Evolutionary conservation across 1,140 invertebrate species (phyloP).

Genomic region (Neuroterus valhalla): DNA sequence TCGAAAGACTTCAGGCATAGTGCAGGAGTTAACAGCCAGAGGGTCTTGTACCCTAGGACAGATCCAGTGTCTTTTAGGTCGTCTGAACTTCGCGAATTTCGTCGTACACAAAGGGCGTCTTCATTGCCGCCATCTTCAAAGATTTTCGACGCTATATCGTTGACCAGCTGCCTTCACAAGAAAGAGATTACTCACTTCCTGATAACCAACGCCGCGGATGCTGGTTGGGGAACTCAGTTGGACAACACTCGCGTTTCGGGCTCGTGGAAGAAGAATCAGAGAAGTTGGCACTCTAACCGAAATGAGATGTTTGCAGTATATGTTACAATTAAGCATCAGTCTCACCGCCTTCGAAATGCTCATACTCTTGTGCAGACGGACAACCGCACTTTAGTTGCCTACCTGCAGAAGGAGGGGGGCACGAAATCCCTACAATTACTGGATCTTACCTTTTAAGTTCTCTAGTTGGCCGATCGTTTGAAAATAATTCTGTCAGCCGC

Average conservation of each 20-base stretch:
- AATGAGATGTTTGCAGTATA: constrained; percentile 51
- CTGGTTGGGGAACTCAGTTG: constrained; percentile 43
- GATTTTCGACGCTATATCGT: constrained; percentile 5
- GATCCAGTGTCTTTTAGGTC: too few relatives aligned
- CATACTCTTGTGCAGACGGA: constrained; percentile 51
- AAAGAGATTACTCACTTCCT: constrained; percentile 29
- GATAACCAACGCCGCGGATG: constrained; percentile 41
- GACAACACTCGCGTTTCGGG: constrained; percentile 30
- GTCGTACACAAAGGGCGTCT: constrained; percentile 37
- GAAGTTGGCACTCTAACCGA: constrained; percentile 43
- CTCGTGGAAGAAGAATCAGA: constrained; percentile 33
- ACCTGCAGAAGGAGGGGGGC: constrained; percentile 62
- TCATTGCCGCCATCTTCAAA: constrained; percentile 35
- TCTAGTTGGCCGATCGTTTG: constrained; percentile 50
- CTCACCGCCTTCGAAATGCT: constrained; percentile 34
- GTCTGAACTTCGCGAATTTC: too few relatives aligned
- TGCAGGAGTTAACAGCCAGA: too few relatives aligned
- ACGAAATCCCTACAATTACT: constrained; percentile 57
- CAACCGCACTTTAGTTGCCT: constrained; percentile 51
- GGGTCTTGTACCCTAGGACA: too few relatives aligned
- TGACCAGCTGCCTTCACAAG: constrained; percentile 14
- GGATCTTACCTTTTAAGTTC: constrained; percentile 55
- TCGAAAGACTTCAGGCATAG: too few relatives aligned
- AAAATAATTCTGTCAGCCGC: constrained; percentile 50
- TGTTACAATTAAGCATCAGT: constrained; percentile 37